Evolutionary conservation across 2,797 vertebrate species (phyloP), one percentile per base, ranked within the genome.

Genomic region (Urosaurus nigricauda): DNA sequence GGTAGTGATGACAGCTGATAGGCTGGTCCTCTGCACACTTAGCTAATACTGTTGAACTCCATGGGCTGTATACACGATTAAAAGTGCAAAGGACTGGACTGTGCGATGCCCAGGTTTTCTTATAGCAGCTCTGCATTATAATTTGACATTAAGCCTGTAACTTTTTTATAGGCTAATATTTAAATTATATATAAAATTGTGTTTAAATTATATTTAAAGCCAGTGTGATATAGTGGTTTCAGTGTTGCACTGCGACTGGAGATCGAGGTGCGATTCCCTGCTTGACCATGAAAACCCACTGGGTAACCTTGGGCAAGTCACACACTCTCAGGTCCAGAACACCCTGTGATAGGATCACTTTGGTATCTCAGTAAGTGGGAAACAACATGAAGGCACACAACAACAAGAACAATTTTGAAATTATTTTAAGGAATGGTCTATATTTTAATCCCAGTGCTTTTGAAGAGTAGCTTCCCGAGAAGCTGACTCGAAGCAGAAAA

Each of bases 31-130:
- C 35, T 73, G 35, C 14, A 37, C 13, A 58, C 56, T 58, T 58
- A 58, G 56, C 43, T 43, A 43, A 43, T 43, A 43, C 43, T 79
- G 5, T 74, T 73, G 40, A 73, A n/a, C 51, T 40, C 8, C 29
- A 26, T 37, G 21, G 5, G 2, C 21, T 40, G 7, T 58, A 35
- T 26, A 35, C 9, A 24, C 43, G n/a, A 65, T 16, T 24, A 65
- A 70, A 79, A 70, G 70, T 79, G 17, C 53, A 40, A 26, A 87
- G 21, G 1, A 24, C 43, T 78, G 6, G 5, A n/a, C 43, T n/a
- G 7, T 74, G 58, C n/a, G 93, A 32, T 89, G 32, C 11, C 5
- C 65, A 21, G 80, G 6, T n/a, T 90, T 3, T 86, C 90, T 90
- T 37, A 89, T 85, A 79, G 1, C 9, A 32, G 29, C 16, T 29